These are phyloP conservation scores for Aradophagus sp. DNA, from an alignment of 1,140 invertebrate genomes.

Conservation along the genomic window DNA sequence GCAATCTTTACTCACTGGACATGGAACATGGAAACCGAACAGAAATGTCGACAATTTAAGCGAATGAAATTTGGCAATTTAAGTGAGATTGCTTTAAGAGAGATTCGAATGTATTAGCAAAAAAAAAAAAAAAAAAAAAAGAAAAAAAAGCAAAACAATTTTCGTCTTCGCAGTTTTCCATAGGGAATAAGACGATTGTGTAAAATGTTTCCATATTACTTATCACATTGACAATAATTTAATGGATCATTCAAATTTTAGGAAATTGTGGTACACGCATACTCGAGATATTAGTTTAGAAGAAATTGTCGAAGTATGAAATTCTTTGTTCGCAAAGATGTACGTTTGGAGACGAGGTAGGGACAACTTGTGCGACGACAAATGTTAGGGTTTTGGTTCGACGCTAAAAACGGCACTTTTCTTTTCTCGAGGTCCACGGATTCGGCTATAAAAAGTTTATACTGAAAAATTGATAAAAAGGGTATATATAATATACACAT, in stretches of 20 bases:
- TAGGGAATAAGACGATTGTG: background rate
- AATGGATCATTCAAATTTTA: conserved; percentile 1
- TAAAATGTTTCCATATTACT: conserved; percentile 10
- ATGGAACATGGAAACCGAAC: too few species aligned
- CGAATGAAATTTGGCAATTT: background rate
- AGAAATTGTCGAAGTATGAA: too few species aligned
- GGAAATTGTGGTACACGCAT: conserved; percentile 29
- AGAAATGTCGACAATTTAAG: conserved; percentile 7
- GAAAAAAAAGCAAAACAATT: too few species aligned
- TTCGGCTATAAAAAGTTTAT: too few species aligned
- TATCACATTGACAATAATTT: conserved; percentile 32
- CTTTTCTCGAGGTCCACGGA: background rate
- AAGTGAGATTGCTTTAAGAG: background rate
- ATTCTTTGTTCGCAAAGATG: too few species aligned
- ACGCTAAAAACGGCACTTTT: background rate
- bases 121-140: too few species aligned
- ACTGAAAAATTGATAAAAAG: too few species aligned
- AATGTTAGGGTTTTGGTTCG: conserved; percentile 15
- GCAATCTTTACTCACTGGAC: too few species aligned
- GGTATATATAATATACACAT: too few species aligned
- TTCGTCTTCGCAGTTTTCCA: too few species aligned
- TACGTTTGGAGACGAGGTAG: too few species aligned
- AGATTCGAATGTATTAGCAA: conserved; percentile 1
- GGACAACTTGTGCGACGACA: conserved; percentile 4
- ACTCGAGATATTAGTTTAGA: too few species aligned